Base-by-base conservation (phyloP, 1,140 invertebrate species). In the Hyles euphorbiae region DNA sequence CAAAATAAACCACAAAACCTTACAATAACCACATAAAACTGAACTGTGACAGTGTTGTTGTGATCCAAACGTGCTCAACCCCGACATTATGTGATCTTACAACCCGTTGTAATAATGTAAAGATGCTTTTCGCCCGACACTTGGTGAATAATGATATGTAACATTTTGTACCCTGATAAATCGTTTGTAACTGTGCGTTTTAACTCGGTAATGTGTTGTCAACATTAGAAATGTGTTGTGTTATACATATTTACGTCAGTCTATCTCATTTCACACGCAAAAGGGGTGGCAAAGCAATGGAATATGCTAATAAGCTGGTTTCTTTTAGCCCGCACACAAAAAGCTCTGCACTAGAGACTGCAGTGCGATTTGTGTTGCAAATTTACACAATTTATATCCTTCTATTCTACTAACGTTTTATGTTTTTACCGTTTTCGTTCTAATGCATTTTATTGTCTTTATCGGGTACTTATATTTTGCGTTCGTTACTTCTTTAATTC, bases 361-460 rank as follows among this genome's bases (percentile, higher is more conserved):
- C 85, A 88, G 81, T 88, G 82, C 77, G 78, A 87, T 88, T 87
- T 87, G 83, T 77, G 76, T 85, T 87, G 83, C 82, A 81, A 85
- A 87, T 88, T 85, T 81, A 53, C 60, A 66, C 61, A 60, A 58
- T 63, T 67, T 69, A 68, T 67, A 63, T 60, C 63, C 54, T 63
- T 65, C 58, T 54, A 10, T 40, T 54, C 5, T 43, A 22, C n/a
- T 33, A 11, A 11, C 34, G 40, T 54, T n/a, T 36, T 5, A 40
- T 12, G 3, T 40, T 40, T 40, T 40, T 5, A 5, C 4, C 8
- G 36, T 40, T 40, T 40, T 40, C 4, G 36, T 40, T 43, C 9
- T 36, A 40, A 55, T 45, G 44, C 45, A 34, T 33, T 55, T 45
- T 55, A 11, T 32, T 55, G 0, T 32, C 9, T 22, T 3, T 5